Base-by-base conservation (phyloP, 2,113 vertebrate species). In the Cololabis saira region DNA sequence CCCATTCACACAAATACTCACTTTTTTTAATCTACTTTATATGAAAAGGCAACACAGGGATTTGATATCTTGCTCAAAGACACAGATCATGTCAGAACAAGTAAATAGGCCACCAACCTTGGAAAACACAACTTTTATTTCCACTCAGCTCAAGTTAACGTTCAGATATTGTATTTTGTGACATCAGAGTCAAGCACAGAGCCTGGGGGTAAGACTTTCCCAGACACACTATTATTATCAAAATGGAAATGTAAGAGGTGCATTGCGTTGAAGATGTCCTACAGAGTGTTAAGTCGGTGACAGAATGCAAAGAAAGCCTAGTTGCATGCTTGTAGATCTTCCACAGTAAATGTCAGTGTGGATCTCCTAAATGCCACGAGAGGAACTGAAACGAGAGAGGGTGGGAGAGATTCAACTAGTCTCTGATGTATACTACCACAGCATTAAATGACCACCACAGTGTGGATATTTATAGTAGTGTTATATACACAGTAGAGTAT, bases 341-440 rank as follows among this genome's bases (percentile, higher is more conserved):
- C 42, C 57, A 51, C 50, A 62, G 67, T 75, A 84, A 88, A 88
- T 90, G 86, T 84, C 84, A 90, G 61, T 67, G 76, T 61, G 17
- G 66, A 75, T 81, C 71, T 66, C 50, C 41, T 64, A 81, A 76
- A 88, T 81, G 51, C 76, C 83, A 81, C 45, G 18, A 69, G 60
- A 71, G 76, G 67, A 83, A 80, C 78, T 77, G 88, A 83, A 87
- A 91, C 49, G 53, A 44, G 88, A 88, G 83, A 71, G 45, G 56
- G 77, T 50, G 67, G 70, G 45, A 74, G 59, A 13, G 51, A 43
- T 77, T 53, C 59, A 33, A 60, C 71, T 66, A 41, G 58, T 79
- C 70, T 80, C 59, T 71, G 51, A 60, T 58, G 48, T 30, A 24
- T 41, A 74, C 58, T 52, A 43, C 58, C 45, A 30, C 12, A 17